Evolutionary conservation across 2,888 invertebrate species (phyloP).

Genomic region (Geotrupes spiniger): DNA sequence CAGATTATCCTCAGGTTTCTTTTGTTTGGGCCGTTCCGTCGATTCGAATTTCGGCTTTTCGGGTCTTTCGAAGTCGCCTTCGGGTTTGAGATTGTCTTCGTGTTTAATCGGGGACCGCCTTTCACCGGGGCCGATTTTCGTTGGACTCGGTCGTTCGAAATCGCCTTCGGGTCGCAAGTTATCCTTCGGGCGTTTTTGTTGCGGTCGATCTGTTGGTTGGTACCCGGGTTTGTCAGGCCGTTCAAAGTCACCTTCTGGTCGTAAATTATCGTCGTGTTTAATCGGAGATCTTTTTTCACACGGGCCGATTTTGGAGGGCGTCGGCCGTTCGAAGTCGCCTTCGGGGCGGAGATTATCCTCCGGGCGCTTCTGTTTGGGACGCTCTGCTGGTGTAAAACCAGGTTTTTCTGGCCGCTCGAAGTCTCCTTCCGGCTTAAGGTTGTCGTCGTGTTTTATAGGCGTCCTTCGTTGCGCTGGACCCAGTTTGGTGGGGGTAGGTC

Average conservation of each 20-base stretch:
- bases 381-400: constrained; percentile 53
- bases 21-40: constrained; percentile 55
- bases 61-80: constrained; percentile 50
- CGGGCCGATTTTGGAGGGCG: constrained; percentile 49
- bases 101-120: constrained; percentile 50
- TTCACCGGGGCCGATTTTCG: constrained; percentile 50
- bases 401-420: constrained; percentile 54
- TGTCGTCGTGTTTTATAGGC: constrained; percentile 54
- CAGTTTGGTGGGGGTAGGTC: constrained; percentile 37
- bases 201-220: constrained; percentile 41
- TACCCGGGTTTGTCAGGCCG: constrained; percentile 43
- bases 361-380: constrained; percentile 49
- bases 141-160: constrained; percentile 48
- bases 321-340: constrained; percentile 58
- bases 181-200: constrained; percentile 47
- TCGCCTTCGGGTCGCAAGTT: constrained; percentile 59
- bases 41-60: constrained; percentile 46
- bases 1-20: constrained; percentile 53
- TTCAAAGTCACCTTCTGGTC: constrained; percentile 52
- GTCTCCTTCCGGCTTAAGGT: constrained; percentile 60
- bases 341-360: constrained; percentile 56
- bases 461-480: constrained; percentile 43
- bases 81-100: constrained; percentile 55
- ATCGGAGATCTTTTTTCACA: constrained; percentile 51
- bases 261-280: constrained; percentile 54